These are phyloP conservation scores for Drosophila monieri DNA, from an alignment of 2,888 invertebrate genomes.

Conservation along the genomic window DNA sequence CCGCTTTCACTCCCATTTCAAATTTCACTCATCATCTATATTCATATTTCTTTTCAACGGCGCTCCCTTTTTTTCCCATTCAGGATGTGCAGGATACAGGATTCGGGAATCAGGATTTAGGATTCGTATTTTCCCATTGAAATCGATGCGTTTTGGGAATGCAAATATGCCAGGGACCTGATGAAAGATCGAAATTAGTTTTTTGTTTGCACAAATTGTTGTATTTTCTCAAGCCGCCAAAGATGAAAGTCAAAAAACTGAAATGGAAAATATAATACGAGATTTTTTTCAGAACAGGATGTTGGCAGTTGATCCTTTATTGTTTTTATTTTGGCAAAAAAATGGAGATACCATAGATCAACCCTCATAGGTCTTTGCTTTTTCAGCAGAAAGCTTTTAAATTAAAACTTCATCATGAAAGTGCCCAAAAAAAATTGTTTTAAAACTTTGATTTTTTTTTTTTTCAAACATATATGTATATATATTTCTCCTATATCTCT, in stretches of 20 bases:
- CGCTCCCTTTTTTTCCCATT: slow-evolving; percentile 9
- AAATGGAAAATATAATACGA: not conserved
- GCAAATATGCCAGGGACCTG: slow-evolving; percentile 57
- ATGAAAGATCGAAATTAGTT: slow-evolving; percentile 26
- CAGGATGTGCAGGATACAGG: slow-evolving; percentile 1
- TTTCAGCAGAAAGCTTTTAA: not conserved
- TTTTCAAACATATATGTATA: not conserved
- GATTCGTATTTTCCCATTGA: slow-evolving; percentile 53
- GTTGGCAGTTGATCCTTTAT: slow-evolving; percentile 24
- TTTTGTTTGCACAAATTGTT: slow-evolving; percentile 64
- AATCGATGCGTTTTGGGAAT: slow-evolving; percentile 64
- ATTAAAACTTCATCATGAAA: not conserved
- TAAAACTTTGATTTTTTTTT: not conserved
- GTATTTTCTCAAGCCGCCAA: slow-evolving; percentile 65
- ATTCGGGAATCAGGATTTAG: not conserved
- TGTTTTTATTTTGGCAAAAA: not conserved
- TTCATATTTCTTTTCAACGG: slow-evolving; percentile 35
- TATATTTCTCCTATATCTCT: not conserved
- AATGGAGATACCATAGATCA: not conserved
- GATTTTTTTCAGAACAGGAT: slow-evolving; percentile 50
- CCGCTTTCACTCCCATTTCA: slow-evolving; percentile 44
- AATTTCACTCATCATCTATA: slow-evolving; percentile 60
- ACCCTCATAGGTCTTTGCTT: not conserved
- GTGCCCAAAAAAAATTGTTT: not conserved
- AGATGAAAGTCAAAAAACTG: slow-evolving; percentile 60